These are phyloP conservation scores for Oscheius sp. DNA, from an alignment of 2,888 invertebrate species.

Conservation along the genomic window DNA sequence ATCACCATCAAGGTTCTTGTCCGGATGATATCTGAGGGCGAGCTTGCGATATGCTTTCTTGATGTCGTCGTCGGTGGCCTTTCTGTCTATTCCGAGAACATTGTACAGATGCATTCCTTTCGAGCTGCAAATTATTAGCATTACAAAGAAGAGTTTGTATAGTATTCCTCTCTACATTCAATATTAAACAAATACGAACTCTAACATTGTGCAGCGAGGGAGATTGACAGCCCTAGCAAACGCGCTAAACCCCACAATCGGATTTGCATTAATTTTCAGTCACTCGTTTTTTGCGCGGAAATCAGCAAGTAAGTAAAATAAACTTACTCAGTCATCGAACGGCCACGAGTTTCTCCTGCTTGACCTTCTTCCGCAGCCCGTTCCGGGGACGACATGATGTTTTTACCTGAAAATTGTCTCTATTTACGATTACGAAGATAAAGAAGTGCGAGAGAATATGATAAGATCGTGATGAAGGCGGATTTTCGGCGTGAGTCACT, in stretches of 20 bases:
- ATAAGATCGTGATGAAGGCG: background rate
- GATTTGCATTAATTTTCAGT: slow-evolving; percentile 9
- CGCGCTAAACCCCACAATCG: background rate
- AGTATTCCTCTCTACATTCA: background rate
- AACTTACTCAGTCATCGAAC: slow-evolving; percentile 22
- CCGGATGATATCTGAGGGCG: slow-evolving; percentile 71
- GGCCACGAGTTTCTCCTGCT: slow-evolving; percentile 15
- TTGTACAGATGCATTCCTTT: slow-evolving; percentile 64
- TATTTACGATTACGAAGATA: background rate
- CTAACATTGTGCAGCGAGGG: slow-evolving; percentile 19
- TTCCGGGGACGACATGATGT: slow-evolving; percentile 28
- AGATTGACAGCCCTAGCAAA: background rate
- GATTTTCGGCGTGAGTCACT: too few species aligned
- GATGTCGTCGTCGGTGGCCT: slow-evolving; percentile 71
- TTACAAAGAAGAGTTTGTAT: background rate
- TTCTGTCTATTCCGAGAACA: slow-evolving; percentile 66
- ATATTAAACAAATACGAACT: slow-evolving; percentile 2
- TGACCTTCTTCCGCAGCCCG: slow-evolving; percentile 15
- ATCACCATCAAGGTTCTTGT: slow-evolving; percentile 71
- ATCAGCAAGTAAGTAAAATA: background rate
- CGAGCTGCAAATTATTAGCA: slow-evolving; percentile 42
- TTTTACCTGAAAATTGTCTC: background rate
- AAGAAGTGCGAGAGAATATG: background rate
- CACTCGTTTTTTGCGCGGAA: background rate
- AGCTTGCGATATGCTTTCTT: slow-evolving; percentile 62